Evolutionary conservation across 1,140 invertebrate genomes (phyloP).

Genomic region (Trichonephila clavipes): DNA sequence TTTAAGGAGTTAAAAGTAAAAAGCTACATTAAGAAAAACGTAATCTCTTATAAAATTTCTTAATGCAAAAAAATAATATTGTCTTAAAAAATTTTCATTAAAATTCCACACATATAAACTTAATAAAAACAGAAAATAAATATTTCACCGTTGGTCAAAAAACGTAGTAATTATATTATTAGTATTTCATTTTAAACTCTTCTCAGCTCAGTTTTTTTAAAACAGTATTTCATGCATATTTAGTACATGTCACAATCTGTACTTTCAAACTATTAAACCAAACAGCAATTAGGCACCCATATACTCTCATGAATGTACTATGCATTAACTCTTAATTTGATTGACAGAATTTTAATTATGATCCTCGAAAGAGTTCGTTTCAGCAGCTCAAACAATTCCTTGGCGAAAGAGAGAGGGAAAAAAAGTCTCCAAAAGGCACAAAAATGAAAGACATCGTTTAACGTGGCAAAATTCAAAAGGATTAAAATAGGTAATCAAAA

Average conservation of each 20-base stretch:
- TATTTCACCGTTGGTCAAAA: no score
- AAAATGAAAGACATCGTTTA: conserved; percentile 29
- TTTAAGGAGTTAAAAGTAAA: no score
- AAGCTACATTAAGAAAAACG: no score
- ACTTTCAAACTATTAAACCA: neutral
- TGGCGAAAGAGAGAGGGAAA: neutral
- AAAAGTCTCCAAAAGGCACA: neutral
- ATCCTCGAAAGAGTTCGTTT: conserved; percentile 27
- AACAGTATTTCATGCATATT: neutral
- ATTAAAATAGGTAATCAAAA: neutral
- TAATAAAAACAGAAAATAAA: no score
- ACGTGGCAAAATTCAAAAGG: conserved; percentile 47
- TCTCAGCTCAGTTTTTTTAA: neutral
- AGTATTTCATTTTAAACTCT: no score
- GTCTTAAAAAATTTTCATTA: no score
- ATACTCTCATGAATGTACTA: neutral
- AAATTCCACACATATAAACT: no score
- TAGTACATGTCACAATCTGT: neutral
- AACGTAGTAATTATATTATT: no score
- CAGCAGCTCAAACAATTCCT: conserved; percentile 27
- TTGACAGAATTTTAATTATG: conserved; percentile 61
- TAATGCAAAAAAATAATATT: no score
- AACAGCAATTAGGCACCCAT: neutral
- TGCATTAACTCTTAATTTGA: conserved; percentile 32
- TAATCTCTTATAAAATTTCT: no score